Base-by-base conservation (phyloP, 2,888 invertebrate genomes). In the Acronicta aceris region DNA sequence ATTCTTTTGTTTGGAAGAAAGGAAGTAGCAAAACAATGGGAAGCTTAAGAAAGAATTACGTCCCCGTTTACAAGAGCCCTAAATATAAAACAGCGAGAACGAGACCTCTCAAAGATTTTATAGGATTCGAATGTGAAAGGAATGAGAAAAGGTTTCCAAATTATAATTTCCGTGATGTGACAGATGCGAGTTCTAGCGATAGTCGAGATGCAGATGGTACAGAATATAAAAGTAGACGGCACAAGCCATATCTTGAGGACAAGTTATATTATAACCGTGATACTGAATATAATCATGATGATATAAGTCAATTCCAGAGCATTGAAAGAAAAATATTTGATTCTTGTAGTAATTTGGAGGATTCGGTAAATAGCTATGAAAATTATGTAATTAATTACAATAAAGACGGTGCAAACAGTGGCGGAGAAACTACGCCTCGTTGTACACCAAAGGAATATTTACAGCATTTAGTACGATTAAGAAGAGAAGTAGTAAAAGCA, bases 361-460 rank as follows among this genome's bases (percentile, higher is more conserved):
- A 72, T 0, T 83, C 89, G 2, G 88, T 86, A 0, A 81, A 83
- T 58, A 86, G 81, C 59, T 94, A 93, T 68, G 88, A 91, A 51
- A 77, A 73, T 51, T 92, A 91, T 79, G 71, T 92, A 25, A 49
- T 71, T 21, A 78, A 76, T 57, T 82, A 79, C 61, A 78, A 13
- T 38, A 38, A 74, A 55, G 75, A 71, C n/a, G 57, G 65, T 40
- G 73, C 51, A 13, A 78, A 76, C 27, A 51, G 61, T 36, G 56
- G 43, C 40, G 62, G 48, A 36, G 68, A 65, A 52, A 58, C 51
- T 25, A 40, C 38, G n/a, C 53, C 57, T n/a, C 79, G 86, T 4
- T 21, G 21, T 17, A 88, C 86, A 9, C 96, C 96, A 0, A 96
- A 95, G 56, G 94, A 95, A 64, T 96, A 95, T 86, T 83, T 96